These are phyloP conservation scores for Sesamia nonagrioides DNA, from an alignment of 1,140 invertebrate species.

Conservation along the genomic window DNA sequence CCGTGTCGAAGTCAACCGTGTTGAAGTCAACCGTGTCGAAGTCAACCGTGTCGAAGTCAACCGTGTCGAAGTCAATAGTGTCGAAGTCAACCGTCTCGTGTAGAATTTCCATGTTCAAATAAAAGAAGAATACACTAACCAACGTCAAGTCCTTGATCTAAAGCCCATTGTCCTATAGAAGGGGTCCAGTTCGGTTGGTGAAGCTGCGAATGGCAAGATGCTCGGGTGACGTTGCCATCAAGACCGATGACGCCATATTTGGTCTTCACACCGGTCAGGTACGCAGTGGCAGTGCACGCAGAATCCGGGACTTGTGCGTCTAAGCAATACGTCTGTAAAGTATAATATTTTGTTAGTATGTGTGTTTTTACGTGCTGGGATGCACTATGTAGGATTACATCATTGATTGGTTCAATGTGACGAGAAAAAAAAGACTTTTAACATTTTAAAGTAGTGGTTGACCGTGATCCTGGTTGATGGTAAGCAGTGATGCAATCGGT, in stretches of 20 bases:
- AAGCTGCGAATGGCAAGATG: conserved; percentile 88
- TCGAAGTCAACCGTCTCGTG: too few species aligned
- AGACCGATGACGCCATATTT: conserved; percentile 93
- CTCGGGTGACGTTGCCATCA: conserved; percentile 89
- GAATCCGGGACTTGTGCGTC: conserved; percentile 94
- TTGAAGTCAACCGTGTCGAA: too few species aligned
- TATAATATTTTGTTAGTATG: not conserved
- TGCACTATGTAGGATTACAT: too few species aligned
- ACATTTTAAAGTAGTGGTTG: too few species aligned
- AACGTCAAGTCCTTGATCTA: conserved; percentile 91
- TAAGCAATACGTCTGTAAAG: conserved; percentile 93
- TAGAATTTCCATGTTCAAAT: too few species aligned
- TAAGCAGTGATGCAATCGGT: too few species aligned
- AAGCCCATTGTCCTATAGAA: conserved; percentile 92
- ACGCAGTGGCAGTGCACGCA: conserved; percentile 93
- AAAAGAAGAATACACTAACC: conserved; percentile 80
- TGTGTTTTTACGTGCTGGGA: not conserved
- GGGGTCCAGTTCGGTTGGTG: conserved; percentile 88
- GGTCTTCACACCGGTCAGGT: conserved; percentile 94
- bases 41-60: too few species aligned
- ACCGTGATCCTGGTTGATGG: too few species aligned
- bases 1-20: too few species aligned
- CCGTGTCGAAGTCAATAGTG: too few species aligned
- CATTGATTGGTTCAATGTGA: too few species aligned
- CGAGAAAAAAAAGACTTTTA: too few species aligned